Base-by-base conservation (phyloP, 2,797 vertebrate species). In the Percopsis omiscomaycus region DNA sequence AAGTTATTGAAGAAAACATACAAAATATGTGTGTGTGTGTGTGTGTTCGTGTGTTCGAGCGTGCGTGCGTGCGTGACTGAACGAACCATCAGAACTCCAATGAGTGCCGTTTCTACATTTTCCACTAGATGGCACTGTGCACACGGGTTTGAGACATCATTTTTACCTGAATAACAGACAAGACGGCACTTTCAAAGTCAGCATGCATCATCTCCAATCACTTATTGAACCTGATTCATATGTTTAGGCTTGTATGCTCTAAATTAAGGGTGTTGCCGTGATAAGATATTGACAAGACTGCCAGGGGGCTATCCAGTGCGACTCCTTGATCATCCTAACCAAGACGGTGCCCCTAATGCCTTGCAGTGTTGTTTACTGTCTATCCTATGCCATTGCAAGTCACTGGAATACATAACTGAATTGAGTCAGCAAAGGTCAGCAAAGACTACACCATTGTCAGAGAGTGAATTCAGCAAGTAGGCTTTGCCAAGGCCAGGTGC, bases 81-180 rank as follows among this genome's bases (percentile, higher is more conserved):
- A 50, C 59, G 3, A 10, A 29, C 3, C 27, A 28, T 48, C 8
- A 13, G 12, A n/a, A 37, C 14, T 44, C n/a, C 55, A 44, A 4
- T 14, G 27, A 32, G 5, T 45, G 12, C 46, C 52, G n/a, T 32
- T 15, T 28, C 67, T 54, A 1, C 15, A 6, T 56, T 1, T 6
- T 0, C 22, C 89, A 89, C 84, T 86, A 90, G 90, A 82, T 92
- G 90, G 84, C 85, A 88, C 76, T 92, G 85, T 86, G 72, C 72
- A 64, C 82, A 74, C 46, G 22, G 59, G 66, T 71, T 82, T 85
- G 55, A 28, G 45, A 45, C 29, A 5, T 4, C 28, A 11, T 45
- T n/a, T 45, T n/a, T 52, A 15, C 11, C 2, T 6, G 32, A 64
- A 46, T 3, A 42, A 50, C 15, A 16, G 37, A 53, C 27, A 30